Conservation (phyloP, 2,888 invertebrate species). For the Sialis lutaria region DNA sequence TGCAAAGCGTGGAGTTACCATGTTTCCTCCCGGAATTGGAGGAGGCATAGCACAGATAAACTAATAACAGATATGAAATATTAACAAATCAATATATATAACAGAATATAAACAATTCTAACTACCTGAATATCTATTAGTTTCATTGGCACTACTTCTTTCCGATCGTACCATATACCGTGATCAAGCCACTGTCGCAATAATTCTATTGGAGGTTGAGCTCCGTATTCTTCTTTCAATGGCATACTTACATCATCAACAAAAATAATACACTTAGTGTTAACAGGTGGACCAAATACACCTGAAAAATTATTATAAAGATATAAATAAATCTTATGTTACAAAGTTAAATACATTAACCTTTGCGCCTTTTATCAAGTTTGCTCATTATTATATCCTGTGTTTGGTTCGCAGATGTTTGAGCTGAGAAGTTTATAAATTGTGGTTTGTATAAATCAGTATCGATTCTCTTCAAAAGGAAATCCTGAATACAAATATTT, state of each 20-base stretch:
- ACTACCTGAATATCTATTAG: constrained; percentile 68
- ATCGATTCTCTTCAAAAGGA: constrained; percentile 64
- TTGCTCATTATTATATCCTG: constrained; percentile 92
- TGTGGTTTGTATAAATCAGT: constrained; percentile 64
- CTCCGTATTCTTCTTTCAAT: constrained; percentile 72
- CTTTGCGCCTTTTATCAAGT: constrained; percentile 80
- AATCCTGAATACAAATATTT: constrained; percentile 35
- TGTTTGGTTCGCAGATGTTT: constrained; percentile 83
- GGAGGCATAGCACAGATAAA: constrained; percentile 78
- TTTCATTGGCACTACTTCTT: constrained; percentile 59
- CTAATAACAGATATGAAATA: constrained; percentile 22
- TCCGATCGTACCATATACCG: constrained; percentile 76
- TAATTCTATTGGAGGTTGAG: constrained; percentile 88
- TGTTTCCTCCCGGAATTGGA: constrained; percentile 60
- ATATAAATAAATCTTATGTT: neutral
- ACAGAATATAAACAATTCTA: neutral
- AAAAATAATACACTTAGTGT: constrained; percentile 76
- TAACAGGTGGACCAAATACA: constrained; percentile 81
- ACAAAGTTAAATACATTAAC: constrained; percentile 17
- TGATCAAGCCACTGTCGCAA: constrained; percentile 83
- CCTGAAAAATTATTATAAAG: constrained; percentile 29
- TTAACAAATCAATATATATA: neutral
- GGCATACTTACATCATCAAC: constrained; percentile 97
- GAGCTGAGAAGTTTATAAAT: constrained; percentile 84
- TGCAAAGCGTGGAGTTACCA: constrained; percentile 69